Base-by-base conservation (phyloP, 2,888 invertebrate genomes). In the Heliconius sara region DNA sequence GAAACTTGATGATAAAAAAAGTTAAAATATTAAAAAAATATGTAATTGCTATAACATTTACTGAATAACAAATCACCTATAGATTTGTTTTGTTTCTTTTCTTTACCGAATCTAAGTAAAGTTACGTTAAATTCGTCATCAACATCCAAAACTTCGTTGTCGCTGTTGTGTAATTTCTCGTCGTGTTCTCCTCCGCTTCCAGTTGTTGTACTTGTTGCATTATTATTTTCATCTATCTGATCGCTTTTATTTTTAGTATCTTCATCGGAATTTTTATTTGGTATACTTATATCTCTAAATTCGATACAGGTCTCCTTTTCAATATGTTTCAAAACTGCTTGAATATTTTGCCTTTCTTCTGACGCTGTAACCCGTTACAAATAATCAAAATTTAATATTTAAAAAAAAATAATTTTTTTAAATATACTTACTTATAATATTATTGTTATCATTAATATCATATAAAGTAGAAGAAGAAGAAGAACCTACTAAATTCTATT, bases 311-410 rank as follows among this genome's bases (percentile, higher is more conserved):
- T 94, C 82, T 94, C 94, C 79, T 91, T 91, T 87, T 93, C 90
- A 81, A 95, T 91, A 81, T 95, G 94, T 47, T 84, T 83, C 19
- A 95, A 88, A 0, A 94, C 95, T 25, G 92, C 88, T 22, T 87
- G 85, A 9, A 95, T 92, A 70, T 95, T 94, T 84, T 92, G 91
- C 81, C 83, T 88, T 87, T 95, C 95, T 87, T 95, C 95, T 57
- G 86, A 79, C 74, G 93, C 95, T 95, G 83, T 13, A 85, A 86
- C 74, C 47, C 73, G 57, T 34, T n/a, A 7, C 16, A 43, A 13
- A 70, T 43, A 0, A 25, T 27, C 0, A 27, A 27, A 13, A 65
- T 71, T 47, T 3, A 30, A 47, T 22, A 27, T 71, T 47, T 30
- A 12, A 27, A 13, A 7, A 47, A 27, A 47, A 47, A 6, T 13